These are phyloP conservation scores for Stichodactyla helianthus DNA, from an alignment of 64 coral and sea anemone genomes.

Conservation along the genomic window DNA sequence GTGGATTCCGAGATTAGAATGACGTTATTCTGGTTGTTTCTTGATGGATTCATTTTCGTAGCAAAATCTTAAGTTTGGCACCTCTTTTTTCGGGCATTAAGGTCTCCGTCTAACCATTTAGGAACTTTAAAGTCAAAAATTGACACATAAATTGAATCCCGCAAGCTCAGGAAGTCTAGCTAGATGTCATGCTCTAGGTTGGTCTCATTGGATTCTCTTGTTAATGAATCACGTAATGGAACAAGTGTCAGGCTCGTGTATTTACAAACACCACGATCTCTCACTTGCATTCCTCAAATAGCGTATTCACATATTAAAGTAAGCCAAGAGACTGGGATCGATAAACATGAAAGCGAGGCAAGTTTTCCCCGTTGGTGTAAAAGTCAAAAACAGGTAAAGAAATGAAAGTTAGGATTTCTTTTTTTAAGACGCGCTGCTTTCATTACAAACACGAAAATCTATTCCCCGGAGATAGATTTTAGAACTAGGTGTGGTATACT, in stretches of 20 bases:
- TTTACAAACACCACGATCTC: background rate
- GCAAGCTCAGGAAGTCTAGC: too few relatives aligned
- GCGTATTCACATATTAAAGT: background rate
- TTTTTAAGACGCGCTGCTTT: background rate
- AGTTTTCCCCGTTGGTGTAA: background rate
- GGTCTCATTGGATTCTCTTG: background rate
- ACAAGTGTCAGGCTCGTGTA: background rate
- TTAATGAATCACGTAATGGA: background rate
- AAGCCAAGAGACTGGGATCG: background rate
- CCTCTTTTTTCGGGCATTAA: too few relatives aligned
- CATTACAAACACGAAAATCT: background rate
- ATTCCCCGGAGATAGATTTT: background rate
- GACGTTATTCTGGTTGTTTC: background rate
- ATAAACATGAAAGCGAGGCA: background rate
- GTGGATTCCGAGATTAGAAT: constrained; percentile 42
- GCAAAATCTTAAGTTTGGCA: too few relatives aligned
- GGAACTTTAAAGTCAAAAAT: too few relatives aligned
- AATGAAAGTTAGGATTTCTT: background rate
- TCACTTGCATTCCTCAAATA: background rate
- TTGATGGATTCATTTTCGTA: background rate
- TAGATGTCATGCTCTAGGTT: too few relatives aligned
- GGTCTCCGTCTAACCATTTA: too few relatives aligned
- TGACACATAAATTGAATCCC: too few relatives aligned
- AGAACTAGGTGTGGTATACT: background rate
- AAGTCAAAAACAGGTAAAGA: background rate